These are phyloP conservation scores for Turritopsis rubra DNA, from an alignment of 30 jellyfish, hydroid and myxozoan genomes.

Conservation along the genomic window DNA sequence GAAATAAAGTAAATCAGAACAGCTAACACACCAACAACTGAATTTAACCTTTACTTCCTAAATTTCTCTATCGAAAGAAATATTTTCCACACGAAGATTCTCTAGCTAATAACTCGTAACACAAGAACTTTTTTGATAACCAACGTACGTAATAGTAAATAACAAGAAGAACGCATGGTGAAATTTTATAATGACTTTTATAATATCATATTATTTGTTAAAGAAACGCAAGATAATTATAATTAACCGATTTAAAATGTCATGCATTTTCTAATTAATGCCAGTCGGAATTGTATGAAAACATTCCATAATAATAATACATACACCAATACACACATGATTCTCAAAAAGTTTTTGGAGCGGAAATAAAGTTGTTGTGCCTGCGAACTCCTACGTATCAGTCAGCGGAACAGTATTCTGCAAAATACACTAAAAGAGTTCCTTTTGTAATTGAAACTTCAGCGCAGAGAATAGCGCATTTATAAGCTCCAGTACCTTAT, in stretches of 20 bases:
- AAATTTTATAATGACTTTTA: not conserved
- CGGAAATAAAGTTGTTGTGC: conserved; percentile 20
- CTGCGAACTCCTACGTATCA: conserved; percentile 10
- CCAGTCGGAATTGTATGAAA: not conserved
- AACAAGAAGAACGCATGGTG: not conserved
- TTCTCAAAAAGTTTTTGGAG: conserved; percentile 10
- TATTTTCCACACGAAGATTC: not conserved
- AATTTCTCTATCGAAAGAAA: not conserved
- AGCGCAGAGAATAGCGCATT: too few species aligned
- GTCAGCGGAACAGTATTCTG: conserved; percentile 2
- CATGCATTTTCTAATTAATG: not conserved
- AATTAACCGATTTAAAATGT: conserved; percentile 7
- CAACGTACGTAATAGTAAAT: too few species aligned
- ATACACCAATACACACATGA: not conserved
- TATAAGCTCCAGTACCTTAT: too few species aligned
- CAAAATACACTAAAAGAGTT: too few species aligned
- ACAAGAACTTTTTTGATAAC: too few species aligned
- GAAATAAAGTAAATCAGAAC: not conserved
- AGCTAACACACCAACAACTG: not conserved
- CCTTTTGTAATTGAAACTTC: too few species aligned
- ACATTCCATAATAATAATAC: not conserved
- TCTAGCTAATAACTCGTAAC: too few species aligned
- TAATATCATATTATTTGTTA: not conserved
- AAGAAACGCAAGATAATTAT: not conserved
- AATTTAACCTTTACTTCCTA: not conserved